Evolutionary conservation across 2,888 invertebrate genomes (phyloP).

Genomic region (Drosophila siamana): DNA sequence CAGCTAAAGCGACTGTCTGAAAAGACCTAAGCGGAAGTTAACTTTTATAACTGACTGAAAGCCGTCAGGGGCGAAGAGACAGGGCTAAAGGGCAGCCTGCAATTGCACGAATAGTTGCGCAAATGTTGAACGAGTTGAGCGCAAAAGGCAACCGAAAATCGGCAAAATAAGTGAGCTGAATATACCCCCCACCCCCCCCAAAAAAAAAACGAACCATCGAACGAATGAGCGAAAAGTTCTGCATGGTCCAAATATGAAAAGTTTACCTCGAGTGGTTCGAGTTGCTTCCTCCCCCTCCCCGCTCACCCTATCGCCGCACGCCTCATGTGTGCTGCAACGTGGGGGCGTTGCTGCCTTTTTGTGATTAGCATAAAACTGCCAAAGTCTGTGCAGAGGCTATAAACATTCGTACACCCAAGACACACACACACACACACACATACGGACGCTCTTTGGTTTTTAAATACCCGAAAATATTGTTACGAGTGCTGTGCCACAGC

Average conservation of each 20-base stretch:
- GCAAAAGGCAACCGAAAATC: conserved; percentile 52
- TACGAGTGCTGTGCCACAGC: conserved; percentile 54
- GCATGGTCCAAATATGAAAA: conserved; percentile 71
- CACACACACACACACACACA: conserved; percentile 35
- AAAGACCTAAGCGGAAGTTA: conserved; percentile 52
- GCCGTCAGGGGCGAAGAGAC: conserved; percentile 43
- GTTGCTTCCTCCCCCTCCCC: not conserved
- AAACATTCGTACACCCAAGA: conserved; percentile 57
- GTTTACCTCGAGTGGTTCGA: conserved; percentile 57
- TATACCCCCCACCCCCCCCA: too few relatives aligned
- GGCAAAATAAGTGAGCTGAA: conserved; percentile 54
- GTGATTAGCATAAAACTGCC: conserved; percentile 80
- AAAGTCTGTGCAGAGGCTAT: conserved; percentile 70
- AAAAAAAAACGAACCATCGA: not conserved
- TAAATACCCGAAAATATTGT: conserved; percentile 75
- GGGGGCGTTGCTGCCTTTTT: conserved; percentile 57
- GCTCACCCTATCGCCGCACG: conserved; percentile 9
- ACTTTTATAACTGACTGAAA: conserved; percentile 72
- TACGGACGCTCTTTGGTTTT: conserved; percentile 55
- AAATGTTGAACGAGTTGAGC: conserved; percentile 73
- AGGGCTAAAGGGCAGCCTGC: conserved; percentile 4
- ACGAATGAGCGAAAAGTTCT: conserved; percentile 54
- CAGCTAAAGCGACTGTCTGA: conserved; percentile 48
- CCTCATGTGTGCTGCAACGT: conserved; percentile 32
- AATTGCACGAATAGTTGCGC: conserved; percentile 72